phyloP scores from a whole-genome alignment of 2,113 vertebrate genomes.

The Manacus vitellinus region DNA sequence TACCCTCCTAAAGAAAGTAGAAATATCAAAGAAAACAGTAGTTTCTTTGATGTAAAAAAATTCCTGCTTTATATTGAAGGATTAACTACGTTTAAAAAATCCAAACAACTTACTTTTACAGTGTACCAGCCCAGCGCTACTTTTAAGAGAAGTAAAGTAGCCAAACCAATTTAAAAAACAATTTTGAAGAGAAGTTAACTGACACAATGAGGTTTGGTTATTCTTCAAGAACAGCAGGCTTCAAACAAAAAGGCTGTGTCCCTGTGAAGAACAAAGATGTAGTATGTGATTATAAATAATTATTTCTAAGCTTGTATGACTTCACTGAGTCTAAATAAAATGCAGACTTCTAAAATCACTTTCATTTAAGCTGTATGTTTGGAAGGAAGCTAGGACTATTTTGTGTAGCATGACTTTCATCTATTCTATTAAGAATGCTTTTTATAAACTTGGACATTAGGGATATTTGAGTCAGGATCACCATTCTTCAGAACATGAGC shows the following conservation, averaged over 20 bases:
- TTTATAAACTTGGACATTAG: conserved; percentile 10
- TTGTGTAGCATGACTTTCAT: conserved; percentile 6
- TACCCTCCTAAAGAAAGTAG: background rate
- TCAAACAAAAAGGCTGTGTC: conserved; percentile 42
- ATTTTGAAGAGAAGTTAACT: conserved; percentile 19
- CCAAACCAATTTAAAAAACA: background rate
- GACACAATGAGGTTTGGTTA: conserved; percentile 31
- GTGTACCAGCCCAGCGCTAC: background rate
- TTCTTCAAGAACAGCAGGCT: conserved; percentile 44
- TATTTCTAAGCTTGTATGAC: conserved; percentile 44
- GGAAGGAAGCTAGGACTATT: background rate
- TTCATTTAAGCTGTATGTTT: conserved; percentile 16
- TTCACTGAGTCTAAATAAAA: conserved; percentile 42
- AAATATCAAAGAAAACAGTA: conserved; percentile 16
- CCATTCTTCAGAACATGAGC: background rate
- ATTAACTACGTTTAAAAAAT: background rate
- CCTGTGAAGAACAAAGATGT: conserved; percentile 32
- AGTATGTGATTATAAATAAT: conserved; percentile 52
- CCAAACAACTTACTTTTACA: background rate
- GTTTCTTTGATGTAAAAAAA: conserved; percentile 33
- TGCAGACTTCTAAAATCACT: conserved; percentile 25
- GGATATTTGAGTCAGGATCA: background rate
- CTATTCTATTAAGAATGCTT: conserved; percentile 20
- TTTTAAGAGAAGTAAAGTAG: background rate
- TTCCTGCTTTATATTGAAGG: background rate